Evolutionary conservation across 53 echinoderm and acorn worm genomes (phyloP).

Genomic region (Temnopleurus reevesii): DNA sequence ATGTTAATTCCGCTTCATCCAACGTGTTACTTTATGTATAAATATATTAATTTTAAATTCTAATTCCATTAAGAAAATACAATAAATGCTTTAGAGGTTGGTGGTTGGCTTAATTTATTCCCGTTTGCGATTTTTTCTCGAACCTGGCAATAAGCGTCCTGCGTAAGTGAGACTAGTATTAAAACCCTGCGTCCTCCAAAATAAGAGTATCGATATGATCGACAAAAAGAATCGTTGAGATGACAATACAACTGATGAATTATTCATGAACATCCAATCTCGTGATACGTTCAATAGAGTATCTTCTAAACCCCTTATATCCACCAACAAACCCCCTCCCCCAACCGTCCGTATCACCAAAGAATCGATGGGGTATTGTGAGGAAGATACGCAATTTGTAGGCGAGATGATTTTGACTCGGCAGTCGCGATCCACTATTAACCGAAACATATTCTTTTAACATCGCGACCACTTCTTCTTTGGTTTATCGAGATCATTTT

Average conservation of each 20-base stretch:
- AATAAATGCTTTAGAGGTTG: too few species aligned
- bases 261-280: slow-evolving; percentile 15
- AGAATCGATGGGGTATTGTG: neutral
- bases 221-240: neutral
- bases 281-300: neutral
- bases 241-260: neutral
- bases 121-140: too few species aligned
- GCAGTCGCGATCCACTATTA: neutral
- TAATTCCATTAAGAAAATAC: too few species aligned
- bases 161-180: neutral
- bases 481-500: neutral
- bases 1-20: too few species aligned
- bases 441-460: neutral
- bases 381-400: neutral
- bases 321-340: neutral
- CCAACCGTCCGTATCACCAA: neutral
- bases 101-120: too few species aligned
- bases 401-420: neutral
- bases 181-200: neutral
- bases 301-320: too few species aligned
- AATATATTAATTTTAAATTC: too few species aligned
- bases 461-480: neutral
- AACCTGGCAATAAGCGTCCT: too few species aligned
- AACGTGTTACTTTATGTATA: too few species aligned
- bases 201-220: slow-evolving; percentile 5